Evolutionary conservation across 2,888 invertebrate species (phyloP).

Genomic region (Catocala nupta): DNA sequence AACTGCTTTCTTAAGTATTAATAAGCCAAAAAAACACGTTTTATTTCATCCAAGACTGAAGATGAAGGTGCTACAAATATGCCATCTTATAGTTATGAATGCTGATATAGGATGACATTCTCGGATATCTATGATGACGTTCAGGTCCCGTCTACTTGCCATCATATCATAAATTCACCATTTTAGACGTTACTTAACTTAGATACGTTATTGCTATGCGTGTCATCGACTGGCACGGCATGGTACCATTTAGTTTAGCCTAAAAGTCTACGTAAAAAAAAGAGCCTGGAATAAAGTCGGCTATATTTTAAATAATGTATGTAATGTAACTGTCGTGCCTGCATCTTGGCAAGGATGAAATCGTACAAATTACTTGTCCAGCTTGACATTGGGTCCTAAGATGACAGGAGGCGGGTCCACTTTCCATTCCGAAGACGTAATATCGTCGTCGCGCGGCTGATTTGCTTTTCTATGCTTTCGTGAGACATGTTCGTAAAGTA

Average conservation of each 20-base stretch:
- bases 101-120: too few species aligned
- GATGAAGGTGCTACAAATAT: too few species aligned
- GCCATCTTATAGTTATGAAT: too few species aligned
- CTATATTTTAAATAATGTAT: not conserved
- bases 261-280: not conserved
- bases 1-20: not conserved
- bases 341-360: not conserved
- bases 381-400: not conserved
- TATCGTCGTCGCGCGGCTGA: too few species aligned
- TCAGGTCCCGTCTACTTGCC: not conserved
- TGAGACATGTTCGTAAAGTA: too few species aligned
- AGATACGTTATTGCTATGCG: slow-evolving; percentile 39
- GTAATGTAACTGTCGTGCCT: slow-evolving; percentile 3
- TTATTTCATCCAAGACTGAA: too few species aligned
- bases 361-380: not conserved
- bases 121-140: not conserved
- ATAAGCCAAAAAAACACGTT: too few species aligned
- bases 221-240: slow-evolving; percentile 28
- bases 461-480: too few species aligned
- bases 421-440: too few species aligned
- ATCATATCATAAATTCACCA: slow-evolving; percentile 3
- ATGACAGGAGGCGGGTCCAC: not conserved
- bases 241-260: slow-evolving; percentile 30
- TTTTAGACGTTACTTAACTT: slow-evolving; percentile 31
- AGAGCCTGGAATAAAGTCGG: not conserved